Evolutionary conservation across 2,888 invertebrate species (phyloP), one percentile per base, ranked within the genome.

Genomic region (Villa cingulata): DNA sequence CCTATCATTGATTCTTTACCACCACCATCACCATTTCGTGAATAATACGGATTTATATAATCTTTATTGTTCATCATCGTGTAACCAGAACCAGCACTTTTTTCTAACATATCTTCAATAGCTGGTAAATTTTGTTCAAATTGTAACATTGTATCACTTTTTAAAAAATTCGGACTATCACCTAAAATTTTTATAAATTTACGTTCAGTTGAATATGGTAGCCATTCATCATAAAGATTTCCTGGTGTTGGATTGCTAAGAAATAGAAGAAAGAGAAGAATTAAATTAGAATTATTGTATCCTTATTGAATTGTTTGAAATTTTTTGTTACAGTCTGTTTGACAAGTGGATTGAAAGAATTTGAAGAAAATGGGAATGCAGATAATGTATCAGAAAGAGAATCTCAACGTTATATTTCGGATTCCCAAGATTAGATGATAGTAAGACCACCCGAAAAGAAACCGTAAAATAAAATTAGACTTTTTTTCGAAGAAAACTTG

Each of bases 221-320:
- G 68, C 83, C 84, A 84, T 14, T 69, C 66, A 41, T 74, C 72
- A 51, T 72, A 70, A 36, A 68, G 65, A 20, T 68, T 65, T 23
- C 70, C 71, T 1, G 73, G 70, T 15, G 74, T 75, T 17, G 82
- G 81, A 56, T 76, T 76, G 17, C 78, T 78, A 48, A n/a, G 17
- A 32, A 23, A 23, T 6, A 23, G 7, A 23, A 23, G 7, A 23
- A 23, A 23, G 7, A 23, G 7, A 23, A 23, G 23, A 23, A n/a
- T 7, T 7, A 23, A 23, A 23, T n/a, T n/a, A n/a, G n/a, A n/a
- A n/a, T n/a, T n/a, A n/a, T n/a, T n/a, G n/a, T n/a, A n/a, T n/a
- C n/a, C n/a, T n/a, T n/a, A n/a, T n/a, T n/a, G n/a, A n/a, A n/a
- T n/a, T n/a, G n/a, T n/a, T n/a, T n/a, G n/a, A n/a, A n/a, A n/a